Evolutionary conservation across 2,888 invertebrate species (phyloP).

Genomic region (Electrophaes corylata): DNA sequence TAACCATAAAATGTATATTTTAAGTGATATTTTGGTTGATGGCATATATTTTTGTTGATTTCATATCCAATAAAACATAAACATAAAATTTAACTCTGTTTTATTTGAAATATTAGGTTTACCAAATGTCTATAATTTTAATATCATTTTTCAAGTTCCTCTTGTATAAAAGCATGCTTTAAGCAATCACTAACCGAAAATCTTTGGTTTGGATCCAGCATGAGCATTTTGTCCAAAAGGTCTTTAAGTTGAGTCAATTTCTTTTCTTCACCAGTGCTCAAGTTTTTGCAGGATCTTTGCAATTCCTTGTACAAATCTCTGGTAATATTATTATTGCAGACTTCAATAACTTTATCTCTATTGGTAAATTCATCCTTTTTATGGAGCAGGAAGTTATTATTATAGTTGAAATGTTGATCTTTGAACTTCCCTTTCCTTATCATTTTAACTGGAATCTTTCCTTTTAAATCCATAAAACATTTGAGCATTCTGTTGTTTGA

Average conservation of each 20-base stretch:
- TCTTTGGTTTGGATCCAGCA: constrained; percentile 95
- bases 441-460: constrained; percentile 97
- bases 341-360: constrained; percentile 96
- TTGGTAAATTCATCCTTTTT: constrained; percentile 99
- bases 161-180: constrained; percentile 94
- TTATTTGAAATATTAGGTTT: constrained; percentile 46
- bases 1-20: constrained; percentile 59
- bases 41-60: constrained; percentile 75
- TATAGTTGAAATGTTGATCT: constrained; percentile 98
- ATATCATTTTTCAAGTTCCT: constrained; percentile 54
- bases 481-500: constrained; percentile 99
- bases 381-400: constrained; percentile 97
- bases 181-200: constrained; percentile 94
- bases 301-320: constrained; percentile 96
- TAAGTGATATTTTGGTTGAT: constrained; percentile 78
- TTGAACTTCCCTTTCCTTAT: constrained; percentile 96
- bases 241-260: constrained; percentile 97
- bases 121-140: constrained; percentile 33
- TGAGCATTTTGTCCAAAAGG: constrained; percentile 94
- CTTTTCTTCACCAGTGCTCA: constrained; percentile 92
- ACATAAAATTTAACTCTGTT: constrained; percentile 62
- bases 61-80: constrained; percentile 67
- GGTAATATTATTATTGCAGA: constrained; percentile 91
- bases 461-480: constrained; percentile 99
- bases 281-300: constrained; percentile 90